Percentiles rank a stretch among this genome's conserved stretches.
These are phyloP conservation scores for Cryptocheilus praepositus DNA, from an alignment of 2,888 invertebrate species.

Conservation along the genomic window DNA sequence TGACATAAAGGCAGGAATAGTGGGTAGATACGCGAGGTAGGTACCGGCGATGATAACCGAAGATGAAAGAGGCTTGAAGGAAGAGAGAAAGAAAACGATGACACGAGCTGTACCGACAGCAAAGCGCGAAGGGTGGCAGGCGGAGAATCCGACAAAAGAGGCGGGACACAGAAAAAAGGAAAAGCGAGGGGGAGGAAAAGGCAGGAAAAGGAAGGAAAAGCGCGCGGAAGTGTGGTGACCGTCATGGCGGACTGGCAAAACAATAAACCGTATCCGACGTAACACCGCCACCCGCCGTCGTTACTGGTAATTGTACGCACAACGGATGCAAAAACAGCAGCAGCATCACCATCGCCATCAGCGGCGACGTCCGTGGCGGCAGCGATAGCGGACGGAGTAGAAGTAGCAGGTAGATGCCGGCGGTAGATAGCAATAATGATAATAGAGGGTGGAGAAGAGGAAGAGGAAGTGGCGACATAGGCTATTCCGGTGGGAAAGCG, in stretches of 20 bases:
- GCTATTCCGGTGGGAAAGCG: not conserved
- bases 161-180: constrained; percentile 11
- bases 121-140: constrained; percentile 21
- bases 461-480: not conserved
- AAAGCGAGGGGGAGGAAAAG: constrained; percentile 21
- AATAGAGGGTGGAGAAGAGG: constrained; percentile 3
- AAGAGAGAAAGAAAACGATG: constrained; percentile 13
- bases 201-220: constrained; percentile 11
- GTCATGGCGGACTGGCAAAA: too few relatives aligned
- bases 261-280: too few relatives aligned
- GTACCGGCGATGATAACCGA: not conserved
- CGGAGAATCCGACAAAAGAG: not conserved
- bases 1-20: constrained; percentile 18
- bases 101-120: not conserved
- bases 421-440: constrained; percentile 2
- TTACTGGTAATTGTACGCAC: too few relatives aligned
- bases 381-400: not conserved
- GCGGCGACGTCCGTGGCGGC: constrained; percentile 2
- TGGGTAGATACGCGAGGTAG: not conserved
- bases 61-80: constrained; percentile 12
- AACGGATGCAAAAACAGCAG: not conserved
- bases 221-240: not conserved
- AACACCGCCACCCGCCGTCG: too few relatives aligned
- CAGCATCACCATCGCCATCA: not conserved
- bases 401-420: not conserved